Evolutionary conservation across 2,113 vertebrate species (phyloP), one percentile per base, ranked within the genome.

Genomic region (Tapirus terrestris): DNA sequence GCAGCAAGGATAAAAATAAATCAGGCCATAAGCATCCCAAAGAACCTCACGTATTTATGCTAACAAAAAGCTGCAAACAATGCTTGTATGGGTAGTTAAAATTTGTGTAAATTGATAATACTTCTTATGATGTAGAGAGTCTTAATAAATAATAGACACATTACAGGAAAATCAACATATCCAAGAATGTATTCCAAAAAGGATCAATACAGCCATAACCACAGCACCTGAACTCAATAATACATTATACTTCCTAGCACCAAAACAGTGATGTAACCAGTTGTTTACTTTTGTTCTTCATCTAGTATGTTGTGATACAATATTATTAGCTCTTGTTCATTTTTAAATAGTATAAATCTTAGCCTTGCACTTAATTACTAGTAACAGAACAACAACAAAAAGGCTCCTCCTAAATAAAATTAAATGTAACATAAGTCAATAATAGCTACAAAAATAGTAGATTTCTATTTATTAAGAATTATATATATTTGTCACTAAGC

Each of bases 281-380:
- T 81, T 36, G 48, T 45, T 79, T 70, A 93, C 21, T 88, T 86
- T 68, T 88, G 36, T 39, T 79, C 25, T 91, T 29, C 48, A 31
- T 60, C 23, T 9, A 51, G 9, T 29, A n/a, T 68, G 53, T 1
- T 29, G 11, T 72, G 53, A 81, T 75, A 82, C 17, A 82, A 51
- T 85, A 36, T 75, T 72, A 89, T 63, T 51, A 72, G 31, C 10
- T 60, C 33, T 29, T 39, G 9, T 63, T 73, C 81, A 12, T 45
- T 76, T 84, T 83, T 93, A 88, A 94, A 72, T 72, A 77, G 39
- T 33, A 79, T 61, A 61, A 51, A 31, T 81, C n/a, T 83, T 76
- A 91, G n/a, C 29, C 51, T 93, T 94, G 51, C 5, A 94, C n/a
- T 89, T 72, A 95, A 88, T 21, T 80, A 84, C 48, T 90, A 80